Evolutionary conservation across 2,888 invertebrate genomes (phyloP), one percentile per base, ranked within the genome.

Genomic region (Teleiodes luculella): DNA sequence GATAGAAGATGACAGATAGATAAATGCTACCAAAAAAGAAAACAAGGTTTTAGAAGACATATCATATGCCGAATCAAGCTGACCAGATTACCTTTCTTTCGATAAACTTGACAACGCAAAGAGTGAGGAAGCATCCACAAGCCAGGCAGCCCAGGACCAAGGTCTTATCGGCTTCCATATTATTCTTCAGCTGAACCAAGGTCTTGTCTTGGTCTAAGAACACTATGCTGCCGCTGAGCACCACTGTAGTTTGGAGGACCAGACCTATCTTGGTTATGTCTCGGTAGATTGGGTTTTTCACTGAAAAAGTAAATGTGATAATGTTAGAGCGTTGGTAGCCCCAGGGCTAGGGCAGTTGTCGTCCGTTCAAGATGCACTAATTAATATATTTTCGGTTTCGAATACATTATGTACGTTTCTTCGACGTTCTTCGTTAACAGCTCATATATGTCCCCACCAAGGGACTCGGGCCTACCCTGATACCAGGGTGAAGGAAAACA

Each of bases 41-140:
- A n/a, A n/a, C n/a, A n/a, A n/a, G n/a, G n/a, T n/a, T n/a, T n/a
- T n/a, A n/a, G n/a, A n/a, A n/a, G n/a, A n/a, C n/a, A n/a, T n/a
- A n/a, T n/a, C n/a, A n/a, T n/a, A n/a, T n/a, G n/a, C n/a, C n/a
- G n/a, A n/a, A n/a, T n/a, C n/a, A n/a, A n/a, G n/a, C n/a, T n/a
- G n/a, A n/a, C n/a, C n/a, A n/a, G n/a, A n/a, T n/a, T 47, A 85
- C 86, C 70, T 78, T 85, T 62, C 74, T 73, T 36, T 86, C 86
- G 14, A 78, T 11, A 43, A 83, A 60, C 2, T 62, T 59, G 0
- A 78, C 59, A 2, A 70, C 54, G 0, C 70, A 3, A 0, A 74
- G 55, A 36, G 74, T 63, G 7, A 63, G 43, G 0, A 69, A 1
- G 1, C 79, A 74, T 0, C 86, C 86, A 31, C 64, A 67, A 0